Conservation (phyloP, 1,140 invertebrate species). For the Doryteuthis pealeii region DNA sequence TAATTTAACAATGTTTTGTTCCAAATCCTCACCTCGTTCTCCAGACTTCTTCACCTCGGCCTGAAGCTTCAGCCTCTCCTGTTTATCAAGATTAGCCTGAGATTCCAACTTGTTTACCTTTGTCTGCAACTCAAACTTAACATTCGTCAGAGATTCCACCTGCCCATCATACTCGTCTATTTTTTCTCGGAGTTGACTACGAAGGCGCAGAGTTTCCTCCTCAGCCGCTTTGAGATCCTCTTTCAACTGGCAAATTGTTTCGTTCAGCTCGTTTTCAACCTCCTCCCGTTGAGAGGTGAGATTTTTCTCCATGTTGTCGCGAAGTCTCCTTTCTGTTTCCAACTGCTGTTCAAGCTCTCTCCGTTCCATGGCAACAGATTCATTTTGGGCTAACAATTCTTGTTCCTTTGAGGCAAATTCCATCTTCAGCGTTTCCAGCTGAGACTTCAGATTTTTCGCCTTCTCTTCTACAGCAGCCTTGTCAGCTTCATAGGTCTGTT, state of each 20-base stretch:
- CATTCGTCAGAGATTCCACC: neutral
- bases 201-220: neutral
- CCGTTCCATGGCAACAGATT: neutral
- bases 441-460: neutral
- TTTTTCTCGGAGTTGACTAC: neutral
- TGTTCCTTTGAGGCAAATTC: neutral
- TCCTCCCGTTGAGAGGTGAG: neutral
- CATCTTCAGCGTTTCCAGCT: neutral
- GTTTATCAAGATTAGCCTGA: neutral
- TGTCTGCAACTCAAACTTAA: neutral
- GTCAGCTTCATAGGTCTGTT: neutral
- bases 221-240: neutral
- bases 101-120: neutral
- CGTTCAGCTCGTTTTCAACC: neutral
- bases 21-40: neutral
- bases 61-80: neutral
- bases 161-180: neutral
- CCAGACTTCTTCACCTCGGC: neutral
- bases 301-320: neutral
- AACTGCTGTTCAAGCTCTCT: neutral
- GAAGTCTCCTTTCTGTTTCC: neutral
- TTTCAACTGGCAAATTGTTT: neutral
- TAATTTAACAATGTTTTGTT: neutral
- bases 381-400: neutral
- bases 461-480: neutral